Percentiles rank a stretch among this genome's conserved stretches.
These are phyloP conservation scores for Antheraea pernyi DNA, from an alignment of 1,140 invertebrate species.

Conservation along the genomic window DNA sequence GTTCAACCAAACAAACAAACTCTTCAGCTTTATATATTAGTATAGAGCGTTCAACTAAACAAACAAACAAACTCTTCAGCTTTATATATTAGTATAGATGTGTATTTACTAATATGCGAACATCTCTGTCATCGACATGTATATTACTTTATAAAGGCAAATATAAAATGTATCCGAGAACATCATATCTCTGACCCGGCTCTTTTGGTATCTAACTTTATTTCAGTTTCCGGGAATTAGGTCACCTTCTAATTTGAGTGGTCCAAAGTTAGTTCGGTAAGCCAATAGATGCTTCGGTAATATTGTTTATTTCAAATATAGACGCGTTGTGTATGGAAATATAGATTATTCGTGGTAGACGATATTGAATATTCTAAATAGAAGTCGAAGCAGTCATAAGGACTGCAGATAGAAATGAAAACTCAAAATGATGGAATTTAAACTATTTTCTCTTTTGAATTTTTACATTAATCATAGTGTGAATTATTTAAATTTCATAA, in stretches of 20 bases:
- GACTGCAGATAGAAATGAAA: too few species aligned
- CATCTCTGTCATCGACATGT: not conserved
- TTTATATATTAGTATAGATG: too few species aligned
- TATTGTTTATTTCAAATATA: conserved; percentile 15
- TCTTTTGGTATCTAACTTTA: conserved; percentile 39
- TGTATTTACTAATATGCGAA: not conserved
- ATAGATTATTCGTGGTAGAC: not conserved
- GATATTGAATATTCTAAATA: not conserved
- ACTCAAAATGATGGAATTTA: too few species aligned
- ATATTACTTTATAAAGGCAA: not conserved
- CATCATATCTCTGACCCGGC: not conserved
- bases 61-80: too few species aligned
- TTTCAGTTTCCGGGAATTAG: conserved; percentile 35
- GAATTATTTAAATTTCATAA: too few species aligned
- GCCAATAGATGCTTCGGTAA: conserved; percentile 16
- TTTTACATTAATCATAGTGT: too few species aligned
- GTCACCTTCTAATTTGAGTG: conserved; percentile 42
- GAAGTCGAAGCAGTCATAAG: too few species aligned
- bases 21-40: too few species aligned
- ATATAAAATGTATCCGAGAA: not conserved
- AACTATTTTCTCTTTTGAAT: too few species aligned
- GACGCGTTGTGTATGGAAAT: not conserved
- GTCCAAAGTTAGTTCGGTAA: conserved; percentile 22
- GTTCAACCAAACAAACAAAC: too few species aligned
- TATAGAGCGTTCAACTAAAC: too few species aligned